Evolutionary conservation across 2,888 invertebrate genomes (phyloP).

Genomic region (Sussaba pulchella): DNA sequence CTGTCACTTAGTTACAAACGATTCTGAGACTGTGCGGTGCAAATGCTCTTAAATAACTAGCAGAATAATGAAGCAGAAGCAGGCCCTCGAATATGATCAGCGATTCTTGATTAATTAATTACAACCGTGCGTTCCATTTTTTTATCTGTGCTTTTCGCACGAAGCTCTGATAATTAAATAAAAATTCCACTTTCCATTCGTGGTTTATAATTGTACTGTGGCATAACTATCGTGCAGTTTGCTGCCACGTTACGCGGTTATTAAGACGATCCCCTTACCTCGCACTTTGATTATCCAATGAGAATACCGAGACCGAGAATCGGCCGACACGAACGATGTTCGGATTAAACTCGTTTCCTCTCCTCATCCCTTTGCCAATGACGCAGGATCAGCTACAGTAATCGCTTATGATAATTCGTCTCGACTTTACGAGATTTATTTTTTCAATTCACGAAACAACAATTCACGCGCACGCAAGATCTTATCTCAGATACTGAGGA

Average conservation of each 20-base stretch:
- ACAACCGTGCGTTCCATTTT: no score
- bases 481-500: neutral
- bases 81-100: no score
- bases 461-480: neutral
- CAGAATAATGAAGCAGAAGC: no score
- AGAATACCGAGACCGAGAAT: neutral
- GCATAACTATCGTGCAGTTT: no score
- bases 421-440: constrained; percentile 38
- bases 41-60: no score
- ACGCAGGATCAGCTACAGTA: neutral
- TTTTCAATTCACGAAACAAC: constrained; percentile 16
- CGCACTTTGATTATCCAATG: neutral
- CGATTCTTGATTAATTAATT: no score
- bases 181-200: neutral
- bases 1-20: no score
- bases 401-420: constrained; percentile 19
- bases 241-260: no score
- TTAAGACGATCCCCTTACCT: neutral
- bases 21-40: no score
- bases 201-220: neutral
- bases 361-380: constrained; percentile 11
- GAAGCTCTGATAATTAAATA: neutral
- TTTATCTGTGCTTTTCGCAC: no score
- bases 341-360: constrained; percentile 4
- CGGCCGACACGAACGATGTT: neutral